These are phyloP conservation scores for Zenarchopterus dispar DNA, from an alignment of 2,797 vertebrate species.

Conservation along the genomic window DNA sequence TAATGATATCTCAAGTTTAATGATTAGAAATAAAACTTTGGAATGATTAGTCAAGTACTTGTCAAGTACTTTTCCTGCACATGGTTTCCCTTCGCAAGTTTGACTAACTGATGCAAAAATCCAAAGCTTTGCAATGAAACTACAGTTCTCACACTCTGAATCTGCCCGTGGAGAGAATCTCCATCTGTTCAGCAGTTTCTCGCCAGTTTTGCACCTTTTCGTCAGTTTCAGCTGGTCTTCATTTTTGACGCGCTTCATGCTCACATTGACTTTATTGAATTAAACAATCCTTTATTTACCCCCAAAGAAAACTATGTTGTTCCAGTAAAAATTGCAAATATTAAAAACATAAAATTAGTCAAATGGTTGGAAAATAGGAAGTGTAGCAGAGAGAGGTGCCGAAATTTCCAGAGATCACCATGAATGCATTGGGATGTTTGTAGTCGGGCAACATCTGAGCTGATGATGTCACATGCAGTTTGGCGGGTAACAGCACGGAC, in stretches of 20 bases:
- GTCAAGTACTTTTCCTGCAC: not conserved
- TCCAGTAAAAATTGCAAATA: too few species aligned
- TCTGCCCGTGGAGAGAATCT: constrained; percentile 12
- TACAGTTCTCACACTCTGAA: not conserved
- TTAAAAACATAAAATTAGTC: too few species aligned
- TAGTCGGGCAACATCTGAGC: too few species aligned
- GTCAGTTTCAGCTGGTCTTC: constrained; percentile 9
- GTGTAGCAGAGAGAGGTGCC: too few species aligned
- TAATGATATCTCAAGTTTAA: not conserved
- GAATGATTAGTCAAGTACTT: not conserved
- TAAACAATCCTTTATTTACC: too few species aligned
- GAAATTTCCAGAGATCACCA: too few species aligned
- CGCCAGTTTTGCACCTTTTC: constrained; percentile 32
- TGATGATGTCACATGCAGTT: too few species aligned
- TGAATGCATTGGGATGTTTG: too few species aligned
- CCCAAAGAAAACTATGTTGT: too few species aligned
- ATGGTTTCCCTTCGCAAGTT: not conserved
- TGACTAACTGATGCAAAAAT: constrained; percentile 5
- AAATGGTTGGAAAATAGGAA: too few species aligned
- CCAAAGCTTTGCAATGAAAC: not conserved
- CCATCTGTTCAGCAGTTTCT: constrained; percentile 30
- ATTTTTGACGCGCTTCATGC: not conserved
- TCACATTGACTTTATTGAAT: not conserved
- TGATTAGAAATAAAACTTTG: not conserved
- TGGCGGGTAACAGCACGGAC: too few species aligned